Evolutionary conservation across 1,140 invertebrate genomes (phyloP).

Genomic region (Triops cancriformis): DNA sequence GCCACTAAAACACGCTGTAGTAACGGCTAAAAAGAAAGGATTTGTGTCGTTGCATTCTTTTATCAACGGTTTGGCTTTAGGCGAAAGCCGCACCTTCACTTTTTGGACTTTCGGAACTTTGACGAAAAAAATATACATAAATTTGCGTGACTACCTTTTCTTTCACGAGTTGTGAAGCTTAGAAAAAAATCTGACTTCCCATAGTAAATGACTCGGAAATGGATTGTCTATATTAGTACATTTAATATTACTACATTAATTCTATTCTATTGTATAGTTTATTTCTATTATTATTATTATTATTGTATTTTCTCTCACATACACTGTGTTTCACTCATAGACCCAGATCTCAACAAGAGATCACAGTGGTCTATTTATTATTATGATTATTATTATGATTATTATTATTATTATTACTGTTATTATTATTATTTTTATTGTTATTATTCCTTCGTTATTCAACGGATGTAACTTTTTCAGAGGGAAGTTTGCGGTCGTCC

Average conservation of each 20-base stretch:
- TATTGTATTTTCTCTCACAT: too few species aligned
- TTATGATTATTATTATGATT: too few species aligned
- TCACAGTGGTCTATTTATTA: too few species aligned
- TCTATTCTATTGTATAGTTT: neutral
- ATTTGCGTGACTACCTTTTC: too few species aligned
- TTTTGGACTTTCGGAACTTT: neutral
- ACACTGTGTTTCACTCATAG: too few species aligned
- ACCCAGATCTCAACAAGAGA: too few species aligned
- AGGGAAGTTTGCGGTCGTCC: slow-evolving; percentile 91
- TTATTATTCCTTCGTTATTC: too few species aligned
- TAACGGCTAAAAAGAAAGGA: neutral
- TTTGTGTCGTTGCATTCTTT: neutral
- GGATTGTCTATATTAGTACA: neutral
- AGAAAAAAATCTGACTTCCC: too few species aligned
- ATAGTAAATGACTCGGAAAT: neutral
- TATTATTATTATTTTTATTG: slow-evolving; percentile 22
- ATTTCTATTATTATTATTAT: neutral
- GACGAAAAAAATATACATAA: too few species aligned
- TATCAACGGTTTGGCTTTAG: slow-evolving; percentile 1
- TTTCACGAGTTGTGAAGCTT: too few species aligned
- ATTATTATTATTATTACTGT: too few species aligned
- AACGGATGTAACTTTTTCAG: too few species aligned
- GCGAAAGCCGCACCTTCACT: neutral
- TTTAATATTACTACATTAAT: neutral
- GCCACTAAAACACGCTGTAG: neutral